phyloP scores from a whole-genome alignment of 2,113 vertebrate species.

The Bettongia penicillata region DNA sequence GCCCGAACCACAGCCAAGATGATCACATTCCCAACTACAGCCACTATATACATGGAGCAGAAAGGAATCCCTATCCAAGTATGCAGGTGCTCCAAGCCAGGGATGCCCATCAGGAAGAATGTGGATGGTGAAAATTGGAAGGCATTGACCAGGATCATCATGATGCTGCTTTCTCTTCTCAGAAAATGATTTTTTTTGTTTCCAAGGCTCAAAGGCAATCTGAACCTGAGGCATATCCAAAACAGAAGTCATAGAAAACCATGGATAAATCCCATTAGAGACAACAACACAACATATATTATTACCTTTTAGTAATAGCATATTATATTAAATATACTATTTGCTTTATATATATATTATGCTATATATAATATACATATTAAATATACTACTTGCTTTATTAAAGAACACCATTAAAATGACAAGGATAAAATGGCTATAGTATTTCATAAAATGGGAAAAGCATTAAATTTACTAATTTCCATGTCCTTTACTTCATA shows the following conservation, averaged over 20 bases:
- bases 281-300: background rate
- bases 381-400: background rate
- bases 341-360: too few species aligned
- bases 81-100: slow-evolving; percentile 69
- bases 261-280: background rate
- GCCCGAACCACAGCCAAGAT: slow-evolving; percentile 65
- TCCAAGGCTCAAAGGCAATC: background rate
- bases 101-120: slow-evolving; percentile 78
- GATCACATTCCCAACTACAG: slow-evolving; percentile 47
- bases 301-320: background rate
- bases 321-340: background rate
- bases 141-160: slow-evolving; percentile 55
- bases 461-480: background rate
- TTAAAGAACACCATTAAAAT: background rate
- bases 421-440: background rate
- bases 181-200: background rate
- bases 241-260: background rate
- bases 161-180: background rate
- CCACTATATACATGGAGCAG: slow-evolving; percentile 72
- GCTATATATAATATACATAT: too few species aligned
- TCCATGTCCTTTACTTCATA: background rate
- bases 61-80: slow-evolving; percentile 74
- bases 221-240: background rate
- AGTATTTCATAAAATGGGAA: background rate
- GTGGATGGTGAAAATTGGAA: slow-evolving; percentile 55